These are phyloP conservation scores for Torymus aiolomorphi DNA, from an alignment of 2,888 invertebrate species.

Conservation along the genomic window DNA sequence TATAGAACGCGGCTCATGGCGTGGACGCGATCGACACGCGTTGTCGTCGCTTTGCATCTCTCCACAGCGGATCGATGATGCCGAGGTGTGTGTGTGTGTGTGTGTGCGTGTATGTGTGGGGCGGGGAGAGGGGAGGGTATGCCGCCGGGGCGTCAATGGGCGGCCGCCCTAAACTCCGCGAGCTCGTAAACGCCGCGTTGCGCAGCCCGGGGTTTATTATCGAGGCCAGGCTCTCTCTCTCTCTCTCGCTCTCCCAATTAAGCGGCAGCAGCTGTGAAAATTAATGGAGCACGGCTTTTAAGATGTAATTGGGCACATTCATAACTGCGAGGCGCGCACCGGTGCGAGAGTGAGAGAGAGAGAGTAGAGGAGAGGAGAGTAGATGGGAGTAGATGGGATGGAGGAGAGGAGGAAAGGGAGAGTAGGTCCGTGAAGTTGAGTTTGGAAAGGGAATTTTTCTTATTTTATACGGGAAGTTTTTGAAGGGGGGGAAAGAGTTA, in stretches of 20 bases:
- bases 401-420: neutral
- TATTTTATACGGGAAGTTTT: constrained; percentile 26
- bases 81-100: no score
- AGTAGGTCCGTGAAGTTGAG: neutral
- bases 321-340: constrained; percentile 72
- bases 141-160: constrained; percentile 48
- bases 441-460: constrained; percentile 8
- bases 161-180: constrained; percentile 60
- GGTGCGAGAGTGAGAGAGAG: constrained; percentile 15
- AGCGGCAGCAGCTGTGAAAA: constrained; percentile 81
- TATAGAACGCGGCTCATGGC: constrained; percentile 19
- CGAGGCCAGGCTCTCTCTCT: constrained; percentile 70
- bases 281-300: constrained; percentile 81
- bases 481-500: neutral
- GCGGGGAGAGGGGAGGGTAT: constrained; percentile 27
- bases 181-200: constrained; percentile 69
- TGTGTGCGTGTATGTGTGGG: no score
- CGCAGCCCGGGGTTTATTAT: constrained; percentile 76
- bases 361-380: neutral
- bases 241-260: constrained; percentile 77
- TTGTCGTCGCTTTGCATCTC: constrained; percentile 24
- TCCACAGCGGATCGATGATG: neutral
- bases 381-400: neutral
- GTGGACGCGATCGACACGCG: constrained; percentile 4
- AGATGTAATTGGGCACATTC: constrained; percentile 82